A percentile compares a stretch with the other conserved stretches of the same genome.
phyloP scores from a whole-genome alignment of 64 coral and sea anemone species.

The Acropora yongei region DNA sequence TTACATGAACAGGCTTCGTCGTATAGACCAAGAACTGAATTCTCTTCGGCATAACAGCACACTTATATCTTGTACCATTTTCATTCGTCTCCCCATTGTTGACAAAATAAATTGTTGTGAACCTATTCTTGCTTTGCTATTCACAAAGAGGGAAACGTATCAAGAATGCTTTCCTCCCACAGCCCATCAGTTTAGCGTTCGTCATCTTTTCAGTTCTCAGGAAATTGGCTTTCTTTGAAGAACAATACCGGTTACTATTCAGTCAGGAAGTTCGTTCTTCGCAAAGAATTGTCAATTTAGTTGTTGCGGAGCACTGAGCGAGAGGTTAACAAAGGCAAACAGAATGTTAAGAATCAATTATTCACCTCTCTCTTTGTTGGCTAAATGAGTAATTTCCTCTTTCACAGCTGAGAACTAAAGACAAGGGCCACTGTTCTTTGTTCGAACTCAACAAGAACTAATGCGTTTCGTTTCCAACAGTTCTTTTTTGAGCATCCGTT shows the following conservation, averaged over 20 bases:
- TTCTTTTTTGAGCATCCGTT: slow-evolving; percentile 1
- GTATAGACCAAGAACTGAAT: too few relatives aligned
- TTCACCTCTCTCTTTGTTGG: too few relatives aligned
- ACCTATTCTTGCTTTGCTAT: neutral
- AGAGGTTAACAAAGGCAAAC: too few relatives aligned
- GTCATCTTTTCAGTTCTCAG: neutral
- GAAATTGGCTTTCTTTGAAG: slow-evolving; percentile 38
- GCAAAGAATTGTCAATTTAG: too few relatives aligned
- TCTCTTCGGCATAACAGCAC: neutral
- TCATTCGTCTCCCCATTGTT: neutral
- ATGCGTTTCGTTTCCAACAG: neutral
- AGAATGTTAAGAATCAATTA: too few relatives aligned
- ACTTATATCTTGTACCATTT: slow-evolving; percentile 20
- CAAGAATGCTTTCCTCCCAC: neutral
- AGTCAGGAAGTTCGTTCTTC: neutral
- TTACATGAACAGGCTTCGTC: too few relatives aligned
- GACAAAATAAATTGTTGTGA: neutral
- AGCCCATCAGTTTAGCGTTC: neutral
- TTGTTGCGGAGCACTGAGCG: too few relatives aligned
- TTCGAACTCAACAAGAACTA: neutral
- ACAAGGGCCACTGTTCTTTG: neutral
- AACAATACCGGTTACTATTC: neutral
- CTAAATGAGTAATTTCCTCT: neutral
- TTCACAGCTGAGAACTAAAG: neutral
- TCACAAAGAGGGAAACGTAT: neutral